Percentiles rank a stretch among this genome's conserved stretches.
Evolutionary conservation across 2,113 vertebrate species (phyloP).

Genomic region (Myiozetetes cayanensis): DNA sequence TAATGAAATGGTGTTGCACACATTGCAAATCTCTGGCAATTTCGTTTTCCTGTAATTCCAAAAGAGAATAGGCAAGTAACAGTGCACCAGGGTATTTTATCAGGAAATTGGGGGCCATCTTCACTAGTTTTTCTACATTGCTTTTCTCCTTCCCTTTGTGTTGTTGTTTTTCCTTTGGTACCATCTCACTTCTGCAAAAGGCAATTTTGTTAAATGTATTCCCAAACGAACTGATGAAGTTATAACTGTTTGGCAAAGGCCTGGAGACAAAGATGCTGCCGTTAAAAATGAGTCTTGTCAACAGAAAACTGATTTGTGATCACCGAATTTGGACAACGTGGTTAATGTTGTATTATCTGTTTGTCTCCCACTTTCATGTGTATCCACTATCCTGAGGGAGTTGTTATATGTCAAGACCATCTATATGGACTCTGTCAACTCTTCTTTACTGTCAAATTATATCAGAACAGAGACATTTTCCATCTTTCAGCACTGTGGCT

Average conservation of each 20-base stretch:
- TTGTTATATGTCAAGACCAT: slow-evolving; percentile 20
- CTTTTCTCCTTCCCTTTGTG: slow-evolving; percentile 13
- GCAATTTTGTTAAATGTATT: slow-evolving; percentile 69
- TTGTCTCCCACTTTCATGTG: slow-evolving; percentile 19
- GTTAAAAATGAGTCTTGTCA: slow-evolving; percentile 76
- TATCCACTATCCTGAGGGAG: slow-evolving; percentile 16
- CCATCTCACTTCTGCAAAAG: slow-evolving; percentile 59
- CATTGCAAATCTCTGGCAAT: slow-evolving; percentile 40
- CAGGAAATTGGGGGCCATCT: slow-evolving; percentile 57
- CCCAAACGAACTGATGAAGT: slow-evolving; percentile 74
- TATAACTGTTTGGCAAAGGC: slow-evolving; percentile 70
- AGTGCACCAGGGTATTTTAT: slow-evolving; percentile 42
- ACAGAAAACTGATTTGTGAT: slow-evolving; percentile 71
- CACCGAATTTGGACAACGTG: slow-evolving; percentile 16
- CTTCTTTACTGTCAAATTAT: slow-evolving; percentile 42
- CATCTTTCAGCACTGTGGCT: background rate
- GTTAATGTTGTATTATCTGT: background rate
- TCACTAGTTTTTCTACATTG: slow-evolving; percentile 7
- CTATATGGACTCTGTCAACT: background rate
- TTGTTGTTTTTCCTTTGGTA: slow-evolving; percentile 59
- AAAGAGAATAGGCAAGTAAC: slow-evolving; percentile 26
- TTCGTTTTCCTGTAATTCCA: slow-evolving; percentile 40
- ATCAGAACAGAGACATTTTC: background rate
- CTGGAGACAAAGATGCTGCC: slow-evolving; percentile 37
- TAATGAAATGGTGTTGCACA: slow-evolving; percentile 10